phyloP scores from a whole-genome alignment of 2,888 invertebrate species.

The Sycophila texana region DNA sequence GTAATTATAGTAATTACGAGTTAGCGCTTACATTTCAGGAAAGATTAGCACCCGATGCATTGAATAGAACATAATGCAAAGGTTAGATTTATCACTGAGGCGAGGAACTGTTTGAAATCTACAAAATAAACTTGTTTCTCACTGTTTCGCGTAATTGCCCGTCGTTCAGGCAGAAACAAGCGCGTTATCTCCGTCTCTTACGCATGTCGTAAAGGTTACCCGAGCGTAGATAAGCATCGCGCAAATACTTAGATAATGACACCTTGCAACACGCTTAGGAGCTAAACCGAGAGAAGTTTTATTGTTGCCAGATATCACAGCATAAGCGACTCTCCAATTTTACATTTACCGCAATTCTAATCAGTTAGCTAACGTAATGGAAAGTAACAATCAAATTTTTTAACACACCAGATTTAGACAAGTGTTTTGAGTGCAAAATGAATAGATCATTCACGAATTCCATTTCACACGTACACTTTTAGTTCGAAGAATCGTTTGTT shows the following conservation, averaged over 20 bases:
- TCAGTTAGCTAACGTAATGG: too few relatives aligned
- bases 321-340: too few relatives aligned
- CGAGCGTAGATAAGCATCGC: slow-evolving; percentile 33
- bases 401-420: too few relatives aligned
- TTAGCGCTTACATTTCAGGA: slow-evolving; percentile 14
- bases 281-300: slow-evolving; percentile 4
- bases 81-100: slow-evolving; percentile 1
- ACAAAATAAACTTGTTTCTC: slow-evolving; percentile 20
- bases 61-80: slow-evolving; percentile 5
- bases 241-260: slow-evolving; percentile 39
- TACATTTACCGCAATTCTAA: too few relatives aligned
- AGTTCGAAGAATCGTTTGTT: too few relatives aligned
- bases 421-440: too few relatives aligned
- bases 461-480: too few relatives aligned
- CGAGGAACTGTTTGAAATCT: background rate
- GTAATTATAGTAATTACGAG: background rate
- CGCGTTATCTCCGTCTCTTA: slow-evolving; percentile 20
- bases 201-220: slow-evolving; percentile 32
- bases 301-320: background rate
- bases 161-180: slow-evolving; percentile 17
- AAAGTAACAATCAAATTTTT: too few relatives aligned
- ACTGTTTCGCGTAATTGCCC: slow-evolving; percentile 25
- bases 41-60: slow-evolving; percentile 6
- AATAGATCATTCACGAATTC: too few relatives aligned
- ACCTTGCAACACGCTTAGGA: background rate